phyloP scores from a whole-genome alignment of 1,140 invertebrate species.

The Nasonia longicornis region DNA sequence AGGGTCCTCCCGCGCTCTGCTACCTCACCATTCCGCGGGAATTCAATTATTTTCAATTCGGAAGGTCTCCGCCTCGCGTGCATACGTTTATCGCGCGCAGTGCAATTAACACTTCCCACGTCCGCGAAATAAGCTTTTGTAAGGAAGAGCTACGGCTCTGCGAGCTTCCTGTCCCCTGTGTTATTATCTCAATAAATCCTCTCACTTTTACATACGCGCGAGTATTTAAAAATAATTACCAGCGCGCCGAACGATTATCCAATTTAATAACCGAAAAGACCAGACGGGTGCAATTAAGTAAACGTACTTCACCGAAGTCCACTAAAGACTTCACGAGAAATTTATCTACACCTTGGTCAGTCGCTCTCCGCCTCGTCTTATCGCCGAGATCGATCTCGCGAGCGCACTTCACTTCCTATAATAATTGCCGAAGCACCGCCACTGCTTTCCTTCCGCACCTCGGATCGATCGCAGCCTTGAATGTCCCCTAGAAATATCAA shows the following conservation, averaged over 20 bases:
- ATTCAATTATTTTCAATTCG: neutral
- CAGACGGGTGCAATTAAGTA: too few relatives aligned
- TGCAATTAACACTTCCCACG: neutral
- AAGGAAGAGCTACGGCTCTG: neutral
- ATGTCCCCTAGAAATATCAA: conserved; percentile 30
- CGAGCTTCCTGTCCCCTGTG: neutral
- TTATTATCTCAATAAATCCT: neutral
- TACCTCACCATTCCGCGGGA: neutral
- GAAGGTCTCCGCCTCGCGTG: neutral
- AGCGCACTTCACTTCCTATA: conserved; percentile 16
- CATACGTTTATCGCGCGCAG: neutral
- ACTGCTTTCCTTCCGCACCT: conserved; percentile 9
- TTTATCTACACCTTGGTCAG: neutral
- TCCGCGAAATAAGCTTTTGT: neutral
- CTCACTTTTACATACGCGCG: too few relatives aligned
- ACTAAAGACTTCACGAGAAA: neutral
- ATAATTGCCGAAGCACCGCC: neutral
- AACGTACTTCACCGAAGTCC: too few relatives aligned
- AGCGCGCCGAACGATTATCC: too few relatives aligned
- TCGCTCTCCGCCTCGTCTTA: neutral
- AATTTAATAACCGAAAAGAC: too few relatives aligned
- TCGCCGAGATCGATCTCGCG: conserved; percentile 11
- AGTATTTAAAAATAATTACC: neutral
- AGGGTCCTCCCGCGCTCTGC: neutral
- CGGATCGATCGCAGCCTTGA: conserved; percentile 38